These are phyloP conservation scores for Furnarius figulus DNA, from an alignment of 2,113 vertebrate genomes.

Conservation along the genomic window DNA sequence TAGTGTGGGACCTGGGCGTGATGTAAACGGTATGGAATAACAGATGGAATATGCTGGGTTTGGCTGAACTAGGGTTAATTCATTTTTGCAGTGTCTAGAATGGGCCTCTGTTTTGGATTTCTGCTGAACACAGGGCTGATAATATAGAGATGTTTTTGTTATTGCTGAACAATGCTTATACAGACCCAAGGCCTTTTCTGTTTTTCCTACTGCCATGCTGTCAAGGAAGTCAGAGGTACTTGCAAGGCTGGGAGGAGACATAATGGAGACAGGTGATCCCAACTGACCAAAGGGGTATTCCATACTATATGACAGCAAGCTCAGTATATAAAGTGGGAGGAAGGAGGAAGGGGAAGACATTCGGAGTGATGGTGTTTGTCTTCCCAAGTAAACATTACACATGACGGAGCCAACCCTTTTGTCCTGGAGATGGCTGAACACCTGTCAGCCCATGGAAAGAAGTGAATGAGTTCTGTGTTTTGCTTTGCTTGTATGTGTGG, in stretches of 20 bases:
- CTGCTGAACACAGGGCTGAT: background rate
- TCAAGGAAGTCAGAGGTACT: fast-evolving
- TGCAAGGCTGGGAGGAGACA: background rate
- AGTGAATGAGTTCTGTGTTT: background rate
- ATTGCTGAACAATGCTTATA: background rate
- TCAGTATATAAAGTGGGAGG: background rate
- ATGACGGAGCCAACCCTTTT: background rate
- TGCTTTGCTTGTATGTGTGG: background rate
- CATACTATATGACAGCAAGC: background rate
- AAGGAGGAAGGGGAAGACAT: background rate
- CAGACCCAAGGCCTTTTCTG: background rate
- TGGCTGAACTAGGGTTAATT: background rate
- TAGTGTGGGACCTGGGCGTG: no score
- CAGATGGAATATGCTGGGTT: background rate
- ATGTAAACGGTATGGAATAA: background rate
- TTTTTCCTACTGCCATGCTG: background rate
- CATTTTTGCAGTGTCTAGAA: background rate
- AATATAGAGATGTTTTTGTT: background rate
- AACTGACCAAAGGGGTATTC: background rate
- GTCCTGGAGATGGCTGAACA: background rate
- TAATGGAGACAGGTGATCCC: background rate
- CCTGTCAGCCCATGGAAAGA: background rate
- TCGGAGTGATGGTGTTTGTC: background rate
- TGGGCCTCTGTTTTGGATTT: background rate
- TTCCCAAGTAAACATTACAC: background rate